phyloP scores from a whole-genome alignment of 1,140 invertebrate genomes.

The Lysiphlebus fabarum region DNA sequence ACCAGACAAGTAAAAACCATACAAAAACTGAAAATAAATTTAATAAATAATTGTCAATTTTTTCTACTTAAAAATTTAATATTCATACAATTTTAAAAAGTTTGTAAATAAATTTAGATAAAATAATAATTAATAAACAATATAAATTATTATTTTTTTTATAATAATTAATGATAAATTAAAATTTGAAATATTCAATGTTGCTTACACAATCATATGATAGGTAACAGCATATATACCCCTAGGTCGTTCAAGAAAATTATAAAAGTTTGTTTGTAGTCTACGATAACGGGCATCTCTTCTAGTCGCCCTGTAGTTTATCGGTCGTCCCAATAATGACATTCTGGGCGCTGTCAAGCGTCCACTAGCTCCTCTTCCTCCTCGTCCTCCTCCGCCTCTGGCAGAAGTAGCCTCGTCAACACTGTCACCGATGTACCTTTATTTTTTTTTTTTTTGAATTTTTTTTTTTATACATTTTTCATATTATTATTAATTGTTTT shows the following conservation, averaged over 20 bases:
- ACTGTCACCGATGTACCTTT: conserved; percentile 19
- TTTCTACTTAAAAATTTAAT: conserved; percentile 3
- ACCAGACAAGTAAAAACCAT: conserved; percentile 84
- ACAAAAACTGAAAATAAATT: conserved; percentile 64
- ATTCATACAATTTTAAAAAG: too few species aligned
- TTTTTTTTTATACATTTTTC: conserved; percentile 10
- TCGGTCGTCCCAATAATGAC: conserved; percentile 85
- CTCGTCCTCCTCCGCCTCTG: conserved; percentile 37
- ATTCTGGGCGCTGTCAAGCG: conserved; percentile 76
- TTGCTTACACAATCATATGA: conserved; percentile 91
- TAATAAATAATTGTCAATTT: background rate
- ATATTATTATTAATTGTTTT: too few species aligned
- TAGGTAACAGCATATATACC: conserved; percentile 81
- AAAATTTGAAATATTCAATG: too few species aligned
- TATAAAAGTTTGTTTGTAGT: conserved; percentile 86
- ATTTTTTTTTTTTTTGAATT: conserved; percentile 1
- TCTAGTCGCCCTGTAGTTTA: conserved; percentile 81
- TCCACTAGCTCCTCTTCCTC: conserved; percentile 54
- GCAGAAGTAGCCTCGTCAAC: conserved; percentile 16
- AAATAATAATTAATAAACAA: background rate
- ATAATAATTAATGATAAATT: too few species aligned
- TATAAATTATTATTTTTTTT: conserved; percentile 42
- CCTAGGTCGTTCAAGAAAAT: conserved; percentile 89
- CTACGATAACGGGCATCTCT: conserved; percentile 85
- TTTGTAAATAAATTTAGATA: conserved; percentile 5